phyloP scores from a whole-genome alignment of 1,140 invertebrate genomes.

The Pollicipes pollicipes region DNA sequence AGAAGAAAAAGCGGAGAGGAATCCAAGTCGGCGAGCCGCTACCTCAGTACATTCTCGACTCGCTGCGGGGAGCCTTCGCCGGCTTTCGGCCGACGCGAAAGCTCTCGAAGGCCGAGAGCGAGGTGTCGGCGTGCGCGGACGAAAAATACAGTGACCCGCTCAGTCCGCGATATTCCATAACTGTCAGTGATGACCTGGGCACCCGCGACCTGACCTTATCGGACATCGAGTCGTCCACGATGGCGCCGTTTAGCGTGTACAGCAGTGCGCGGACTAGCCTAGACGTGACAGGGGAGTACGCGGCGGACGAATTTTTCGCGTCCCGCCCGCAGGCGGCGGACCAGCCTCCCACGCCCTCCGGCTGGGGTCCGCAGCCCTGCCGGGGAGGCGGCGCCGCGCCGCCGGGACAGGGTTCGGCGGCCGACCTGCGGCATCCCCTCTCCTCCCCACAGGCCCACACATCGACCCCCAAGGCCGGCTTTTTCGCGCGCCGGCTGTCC shows the following conservation, averaged over 20 bases:
- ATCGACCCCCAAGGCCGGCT: neutral
- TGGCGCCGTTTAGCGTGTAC: neutral
- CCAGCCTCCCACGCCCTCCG: too few relatives aligned
- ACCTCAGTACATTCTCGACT: slow-evolving; percentile 18
- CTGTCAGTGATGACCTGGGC: slow-evolving; percentile 16
- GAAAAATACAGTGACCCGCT: slow-evolving; percentile 7
- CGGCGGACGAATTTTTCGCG: neutral
- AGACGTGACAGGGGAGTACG: neutral
- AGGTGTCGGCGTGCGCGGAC: slow-evolving; percentile 7
- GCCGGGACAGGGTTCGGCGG: neutral
- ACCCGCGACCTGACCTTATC: slow-evolving; percentile 16
- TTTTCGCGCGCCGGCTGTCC: slow-evolving; percentile 9
- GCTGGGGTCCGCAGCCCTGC: neutral
- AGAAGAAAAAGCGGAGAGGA: slow-evolving; percentile 16
- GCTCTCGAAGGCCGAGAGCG: slow-evolving; percentile 8
- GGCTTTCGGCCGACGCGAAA: slow-evolving; percentile 4
- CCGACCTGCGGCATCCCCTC: neutral
- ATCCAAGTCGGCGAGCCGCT: slow-evolving; percentile 20
- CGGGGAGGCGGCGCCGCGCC: too few relatives aligned
- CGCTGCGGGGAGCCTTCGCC: neutral
- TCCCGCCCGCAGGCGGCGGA: neutral
- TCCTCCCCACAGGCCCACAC: neutral
- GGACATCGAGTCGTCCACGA: slow-evolving; percentile 13
- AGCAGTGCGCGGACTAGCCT: neutral
- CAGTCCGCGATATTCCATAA: slow-evolving; percentile 18